These are phyloP conservation scores for Drosophila baimaii DNA, from an alignment of 1,140 invertebrate species.

Conservation along the genomic window DNA sequence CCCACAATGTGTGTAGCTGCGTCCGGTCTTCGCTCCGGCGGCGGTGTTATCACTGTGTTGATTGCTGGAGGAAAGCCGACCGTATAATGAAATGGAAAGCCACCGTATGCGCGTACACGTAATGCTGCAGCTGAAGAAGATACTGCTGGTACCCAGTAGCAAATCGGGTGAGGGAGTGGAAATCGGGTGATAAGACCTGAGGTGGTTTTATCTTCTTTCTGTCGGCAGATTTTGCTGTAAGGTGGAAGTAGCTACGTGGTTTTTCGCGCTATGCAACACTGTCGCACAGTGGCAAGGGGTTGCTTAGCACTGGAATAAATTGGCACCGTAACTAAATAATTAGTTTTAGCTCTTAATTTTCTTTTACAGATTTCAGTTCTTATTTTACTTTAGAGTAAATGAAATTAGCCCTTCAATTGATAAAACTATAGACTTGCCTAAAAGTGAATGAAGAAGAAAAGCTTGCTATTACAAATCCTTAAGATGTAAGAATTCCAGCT, in stretches of 20 bases:
- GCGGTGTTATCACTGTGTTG: conserved; percentile 54
- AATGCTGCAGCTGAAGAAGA: conserved; percentile 41
- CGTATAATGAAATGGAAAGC: conserved; percentile 63
- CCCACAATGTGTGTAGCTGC: conserved; percentile 24
- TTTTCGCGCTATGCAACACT: conserved; percentile 18
- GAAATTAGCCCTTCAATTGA: no score
- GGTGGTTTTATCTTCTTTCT: conserved; percentile 24
- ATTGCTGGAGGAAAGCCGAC: conserved; percentile 34
- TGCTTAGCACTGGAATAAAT: neutral
- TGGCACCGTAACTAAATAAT: fast-evolving
- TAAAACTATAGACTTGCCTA: no score
- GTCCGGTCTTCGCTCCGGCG: conserved; percentile 12
- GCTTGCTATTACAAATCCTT: no score
- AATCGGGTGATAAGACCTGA: conserved; percentile 21
- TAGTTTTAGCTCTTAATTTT: neutral
- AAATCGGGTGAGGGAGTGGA: conserved; percentile 31
- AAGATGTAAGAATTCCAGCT: no score
- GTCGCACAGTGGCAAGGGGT: neutral
- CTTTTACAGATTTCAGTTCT: no score
- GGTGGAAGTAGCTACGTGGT: conserved; percentile 25
- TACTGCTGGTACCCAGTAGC: conserved; percentile 22
- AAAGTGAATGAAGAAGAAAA: no score
- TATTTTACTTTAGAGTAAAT: no score
- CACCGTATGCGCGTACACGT: conserved; percentile 49
- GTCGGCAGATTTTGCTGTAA: conserved; percentile 8